Base-by-base conservation (phyloP, 1,140 invertebrate genomes). In the Drosophila bifasciata region DNA sequence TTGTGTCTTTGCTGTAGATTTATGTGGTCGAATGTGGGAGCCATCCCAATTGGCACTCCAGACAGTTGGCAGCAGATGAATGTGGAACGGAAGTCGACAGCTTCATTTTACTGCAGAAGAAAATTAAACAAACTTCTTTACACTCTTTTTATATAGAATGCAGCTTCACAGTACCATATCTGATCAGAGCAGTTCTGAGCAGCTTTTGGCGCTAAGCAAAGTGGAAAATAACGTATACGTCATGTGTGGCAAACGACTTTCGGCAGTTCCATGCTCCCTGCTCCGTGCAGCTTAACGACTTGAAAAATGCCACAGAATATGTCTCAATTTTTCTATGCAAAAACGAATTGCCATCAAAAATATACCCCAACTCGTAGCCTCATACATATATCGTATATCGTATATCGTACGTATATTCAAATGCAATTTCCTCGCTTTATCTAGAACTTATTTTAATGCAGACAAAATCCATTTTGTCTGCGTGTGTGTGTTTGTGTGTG, bases 381-480 rank as follows among this genome's bases (percentile, higher is more conserved):
- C 23, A n/a, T n/a, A n/a, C 28, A 1, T 25, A 25, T 25, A 25
- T 28, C 32, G 32, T 39, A 51, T 28, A 28, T 9, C 36, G 13
- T 66, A 36, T 23, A 13, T 66, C 19, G 15, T 16, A 46, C 6
- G 15, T 16, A 28, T 68, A 68, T 78, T 78, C 75, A 73, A 78
- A 78, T 68, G 76, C 75, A 73, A 78, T 78, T 78, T 78, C 58
- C 76, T 73, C 61, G 46, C 57, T 78, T 78, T 78, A 78, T 78
- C 76, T 77, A 67, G 63, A 78, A 78, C 75, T 78, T 76, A 72
- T 78, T 78, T 78, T 78, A 61, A 78, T 68, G 64, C 62, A 66
- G 60, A 52, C 55, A 67, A 73, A 78, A 78, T 78, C 75, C 74
- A 56, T 68, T 68, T 56, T 56, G 49, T 28, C 17, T 45, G 25